These are phyloP conservation scores for Aspidoscelis tigris DNA, from an alignment of 2,113 vertebrate species.

Conservation along the genomic window DNA sequence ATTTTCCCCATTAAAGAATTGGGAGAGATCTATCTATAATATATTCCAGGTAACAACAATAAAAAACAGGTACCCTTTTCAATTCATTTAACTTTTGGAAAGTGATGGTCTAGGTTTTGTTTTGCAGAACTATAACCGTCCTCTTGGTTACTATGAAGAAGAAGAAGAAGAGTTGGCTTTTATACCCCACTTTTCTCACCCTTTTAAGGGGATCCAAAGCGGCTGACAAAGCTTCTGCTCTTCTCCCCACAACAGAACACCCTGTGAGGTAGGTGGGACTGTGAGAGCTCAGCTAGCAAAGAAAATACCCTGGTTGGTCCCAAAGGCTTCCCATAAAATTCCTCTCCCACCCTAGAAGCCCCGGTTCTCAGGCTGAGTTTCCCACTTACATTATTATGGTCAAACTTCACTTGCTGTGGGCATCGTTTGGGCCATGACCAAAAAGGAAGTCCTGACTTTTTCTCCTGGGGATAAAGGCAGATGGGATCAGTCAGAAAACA, in stretches of 20 bases:
- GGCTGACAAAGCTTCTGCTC: no score
- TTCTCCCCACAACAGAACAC: no score
- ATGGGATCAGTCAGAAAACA: constrained; percentile 5
- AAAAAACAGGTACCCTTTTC: neutral
- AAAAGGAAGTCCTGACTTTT: constrained; percentile 76
- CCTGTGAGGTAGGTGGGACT: neutral
- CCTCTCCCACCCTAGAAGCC: neutral
- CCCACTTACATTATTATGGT: constrained; percentile 77
- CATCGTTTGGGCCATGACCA: constrained; percentile 83
- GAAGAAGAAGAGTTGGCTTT: no score
- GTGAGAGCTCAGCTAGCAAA: rapidly evolving
- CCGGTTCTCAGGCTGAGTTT: neutral
- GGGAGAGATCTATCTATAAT: neutral
- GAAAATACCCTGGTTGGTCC: rapidly evolving
- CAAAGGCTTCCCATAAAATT: rapidly evolving
- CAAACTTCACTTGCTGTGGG: constrained; percentile 81
- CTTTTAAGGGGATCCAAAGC: no score
- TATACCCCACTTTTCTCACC: no score
- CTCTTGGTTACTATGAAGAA: neutral
- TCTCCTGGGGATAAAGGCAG: constrained; percentile 67
- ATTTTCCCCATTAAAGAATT: neutral
- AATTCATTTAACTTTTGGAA: neutral
- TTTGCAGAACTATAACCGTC: neutral
- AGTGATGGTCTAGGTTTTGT: neutral
- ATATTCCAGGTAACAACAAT: neutral